Base-by-base conservation (phyloP, 2,888 invertebrate genomes). In the Chloroclystis v-ata region DNA sequence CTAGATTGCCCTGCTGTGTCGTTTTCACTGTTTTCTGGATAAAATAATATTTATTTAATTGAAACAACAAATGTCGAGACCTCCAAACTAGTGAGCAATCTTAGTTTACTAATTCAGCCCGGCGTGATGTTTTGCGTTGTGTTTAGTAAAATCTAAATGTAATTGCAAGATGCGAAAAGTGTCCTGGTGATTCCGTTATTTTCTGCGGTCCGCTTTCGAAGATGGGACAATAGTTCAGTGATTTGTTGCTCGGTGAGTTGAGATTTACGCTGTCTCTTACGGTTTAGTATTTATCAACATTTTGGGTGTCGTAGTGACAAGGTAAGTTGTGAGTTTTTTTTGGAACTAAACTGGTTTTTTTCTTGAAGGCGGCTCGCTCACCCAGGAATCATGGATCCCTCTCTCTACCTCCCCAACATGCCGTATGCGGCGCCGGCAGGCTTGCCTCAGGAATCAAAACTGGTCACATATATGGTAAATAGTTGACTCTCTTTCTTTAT, bases 401-500 rank as follows among this genome's bases (percentile, higher is more conserved):
- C 94, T 77, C 91, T 92, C 71, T 91, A 72, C 65, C 56, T 91
- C 69, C 87, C 89, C 52, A 92, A 91, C 74, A 55, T 91, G 71
- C 87, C 89, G 54, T 92, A 91, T 75, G 89, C 92, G 51, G 89
- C 92, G 54, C 89, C 92, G 47, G 91, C 91, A 85, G 94, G 93
- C 68, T 90, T 95, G 66, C 95, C 95, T 37, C 92, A 94, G 78
- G 95, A 95, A 82, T 95, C 95, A 52, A 95, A 95, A 83, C 87
- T 95, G 74, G 94, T 93, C 50, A 94, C 94, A 52, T 95, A 95
- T 75, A 94, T 95, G 94, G 95, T 95, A 61, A 60, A 24, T 35
- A n/a, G 12, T 13, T 5, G n/a, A n/a, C n/a, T n/a, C n/a, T n/a
- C n/a, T n/a, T 1, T 33, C 2, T 14, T n/a, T n/a, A n/a, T 33